A percentile compares a stretch with the other conserved stretches of the same genome.
Conservation (phyloP, 2,797 vertebrate genomes). For the Pipistrellus pipistrellus region DNA sequence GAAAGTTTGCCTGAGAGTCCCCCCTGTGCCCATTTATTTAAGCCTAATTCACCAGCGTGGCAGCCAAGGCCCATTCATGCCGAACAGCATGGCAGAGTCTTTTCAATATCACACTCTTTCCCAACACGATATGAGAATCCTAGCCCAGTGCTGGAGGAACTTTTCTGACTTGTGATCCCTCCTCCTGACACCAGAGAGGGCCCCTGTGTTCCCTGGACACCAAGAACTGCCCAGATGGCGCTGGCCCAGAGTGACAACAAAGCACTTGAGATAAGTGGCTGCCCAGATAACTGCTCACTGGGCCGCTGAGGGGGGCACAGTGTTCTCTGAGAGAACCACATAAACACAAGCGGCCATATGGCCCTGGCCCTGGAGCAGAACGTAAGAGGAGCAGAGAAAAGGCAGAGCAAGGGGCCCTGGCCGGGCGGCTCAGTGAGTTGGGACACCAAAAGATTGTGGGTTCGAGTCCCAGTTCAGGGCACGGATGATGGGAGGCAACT, state of each 20-base stretch:
- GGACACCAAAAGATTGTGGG: background rate
- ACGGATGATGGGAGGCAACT: background rate
- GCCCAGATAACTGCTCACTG: constrained; percentile 11
- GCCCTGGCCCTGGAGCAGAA: background rate
- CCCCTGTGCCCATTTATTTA: background rate
- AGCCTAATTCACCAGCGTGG: background rate
- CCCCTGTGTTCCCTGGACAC: constrained; percentile 28
- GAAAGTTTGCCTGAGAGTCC: background rate
- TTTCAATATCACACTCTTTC: background rate
- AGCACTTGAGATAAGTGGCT: constrained; percentile 29
- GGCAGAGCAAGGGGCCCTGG: background rate
- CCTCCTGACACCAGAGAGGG: background rate
- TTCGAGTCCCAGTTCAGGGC: background rate
- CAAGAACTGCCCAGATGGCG: constrained; percentile 35
- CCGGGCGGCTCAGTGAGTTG: background rate
- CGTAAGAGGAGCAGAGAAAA: background rate
- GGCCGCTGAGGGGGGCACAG: background rate
- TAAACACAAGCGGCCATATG: background rate
- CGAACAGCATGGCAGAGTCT: background rate
- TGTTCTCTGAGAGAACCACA: background rate
- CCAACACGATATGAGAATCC: constrained; percentile 6
- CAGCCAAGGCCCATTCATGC: background rate
- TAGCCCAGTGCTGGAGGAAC: background rate
- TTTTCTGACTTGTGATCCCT: constrained; percentile 20
- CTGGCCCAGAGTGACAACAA: constrained; percentile 41